These are phyloP conservation scores for Anhinga rufa DNA, from an alignment of 2,113 vertebrate genomes.

Conservation along the genomic window DNA sequence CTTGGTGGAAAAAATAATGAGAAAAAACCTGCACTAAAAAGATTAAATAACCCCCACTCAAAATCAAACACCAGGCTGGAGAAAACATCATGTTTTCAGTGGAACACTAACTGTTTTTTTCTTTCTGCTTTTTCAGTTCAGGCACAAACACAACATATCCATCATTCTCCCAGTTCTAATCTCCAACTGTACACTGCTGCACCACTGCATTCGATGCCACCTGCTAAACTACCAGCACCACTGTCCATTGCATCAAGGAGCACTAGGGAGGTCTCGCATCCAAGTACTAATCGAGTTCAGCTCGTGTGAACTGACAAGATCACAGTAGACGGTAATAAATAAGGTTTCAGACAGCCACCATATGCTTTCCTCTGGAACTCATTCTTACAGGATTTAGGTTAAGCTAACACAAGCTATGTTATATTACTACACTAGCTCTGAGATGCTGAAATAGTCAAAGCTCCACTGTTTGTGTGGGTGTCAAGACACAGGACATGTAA, in stretches of 20 bases:
- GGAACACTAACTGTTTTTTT: not conserved
- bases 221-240: not conserved
- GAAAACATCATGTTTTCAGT: not conserved
- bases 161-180: not conserved
- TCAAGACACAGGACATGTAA: not conserved
- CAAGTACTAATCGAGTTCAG: rapidly evolving
- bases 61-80: not conserved
- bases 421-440: not conserved
- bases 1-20: not conserved
- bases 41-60: not conserved
- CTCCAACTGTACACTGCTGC: not conserved
- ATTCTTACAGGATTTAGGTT: not conserved
- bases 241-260: not conserved
- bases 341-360: not conserved
- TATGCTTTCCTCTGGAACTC: not conserved
- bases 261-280: not conserved
- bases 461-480: not conserved
- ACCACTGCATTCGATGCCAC: not conserved
- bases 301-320: not conserved
- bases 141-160: not conserved
- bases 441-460: not conserved
- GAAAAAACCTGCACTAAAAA: not conserved
- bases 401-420: not conserved
- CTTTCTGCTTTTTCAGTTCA: not conserved
- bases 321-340: not conserved